A percentile compares a stretch with the other conserved stretches of the same genome.
phyloP scores from a whole-genome alignment of 2,113 vertebrate genomes.

The Aphelocoma coerulescens region DNA sequence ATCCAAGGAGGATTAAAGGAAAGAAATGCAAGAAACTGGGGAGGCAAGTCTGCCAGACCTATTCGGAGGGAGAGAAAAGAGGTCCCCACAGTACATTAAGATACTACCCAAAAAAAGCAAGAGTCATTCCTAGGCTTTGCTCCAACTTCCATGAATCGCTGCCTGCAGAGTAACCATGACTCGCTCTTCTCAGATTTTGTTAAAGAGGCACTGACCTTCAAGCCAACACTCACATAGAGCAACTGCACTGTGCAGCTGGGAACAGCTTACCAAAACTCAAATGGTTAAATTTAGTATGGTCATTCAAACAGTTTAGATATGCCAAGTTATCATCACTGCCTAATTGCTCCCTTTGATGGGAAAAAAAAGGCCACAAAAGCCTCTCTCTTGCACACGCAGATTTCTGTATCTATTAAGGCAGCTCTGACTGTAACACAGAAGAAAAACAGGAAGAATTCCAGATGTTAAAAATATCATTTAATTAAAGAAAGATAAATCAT shows the following conservation, averaged over 20 bases:
- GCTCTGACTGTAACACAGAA: not conserved
- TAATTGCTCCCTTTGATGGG: not conserved
- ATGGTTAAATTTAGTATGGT: not conserved
- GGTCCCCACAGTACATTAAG: not conserved
- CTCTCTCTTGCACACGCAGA: not conserved
- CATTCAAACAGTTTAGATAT: not conserved
- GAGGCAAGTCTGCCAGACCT: not conserved
- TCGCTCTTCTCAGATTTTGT: not conserved
- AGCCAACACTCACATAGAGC: not conserved
- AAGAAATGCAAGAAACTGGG: not conserved
- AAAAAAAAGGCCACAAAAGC: not conserved
- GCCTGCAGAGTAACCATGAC: conserved; percentile 1
- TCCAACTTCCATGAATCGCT: conserved; percentile 25
- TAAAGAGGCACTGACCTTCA: conserved; percentile 27
- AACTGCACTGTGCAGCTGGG: not conserved
- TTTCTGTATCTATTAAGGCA: not conserved
- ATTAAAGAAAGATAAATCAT: conserved; percentile 57
- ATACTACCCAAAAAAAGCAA: not conserved
- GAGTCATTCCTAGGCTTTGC: conserved; percentile 42
- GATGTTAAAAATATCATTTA: conserved; percentile 57
- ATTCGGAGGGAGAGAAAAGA: not conserved
- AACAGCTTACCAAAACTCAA: not conserved
- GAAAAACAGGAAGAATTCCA: not conserved
- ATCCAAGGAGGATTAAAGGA: not conserved
- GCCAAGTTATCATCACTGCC: not conserved